phyloP scores from a whole-genome alignment of 2,797 vertebrate species.

The Steatocranus sp. region DNA sequence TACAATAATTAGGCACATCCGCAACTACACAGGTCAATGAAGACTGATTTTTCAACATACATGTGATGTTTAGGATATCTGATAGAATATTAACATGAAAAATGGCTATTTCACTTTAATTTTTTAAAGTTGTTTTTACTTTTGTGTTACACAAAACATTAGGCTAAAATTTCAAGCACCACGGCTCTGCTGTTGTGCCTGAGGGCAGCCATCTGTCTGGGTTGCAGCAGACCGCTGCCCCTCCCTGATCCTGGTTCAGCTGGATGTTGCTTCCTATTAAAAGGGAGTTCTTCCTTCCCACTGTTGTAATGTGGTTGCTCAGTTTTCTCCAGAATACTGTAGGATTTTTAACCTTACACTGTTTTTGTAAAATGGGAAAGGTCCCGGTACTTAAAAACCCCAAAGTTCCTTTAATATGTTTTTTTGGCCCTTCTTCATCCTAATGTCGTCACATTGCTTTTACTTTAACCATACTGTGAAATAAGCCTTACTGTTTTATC shows the following conservation, averaged over 20 bases:
- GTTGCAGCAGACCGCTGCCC: background rate
- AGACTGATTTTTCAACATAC: background rate
- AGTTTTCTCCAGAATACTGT: background rate
- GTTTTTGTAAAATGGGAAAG: background rate
- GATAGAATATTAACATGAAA: background rate
- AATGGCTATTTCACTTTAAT: background rate
- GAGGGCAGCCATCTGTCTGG: background rate
- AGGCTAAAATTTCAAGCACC: background rate
- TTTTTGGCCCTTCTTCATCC: background rate
- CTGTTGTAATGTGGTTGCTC: background rate
- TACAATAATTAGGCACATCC: background rate
- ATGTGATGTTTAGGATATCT: background rate
- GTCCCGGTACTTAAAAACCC: background rate
- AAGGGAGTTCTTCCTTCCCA: background rate
- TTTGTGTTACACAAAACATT: background rate
- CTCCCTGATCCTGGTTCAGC: background rate
- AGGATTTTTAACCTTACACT: background rate
- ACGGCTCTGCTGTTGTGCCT: background rate
- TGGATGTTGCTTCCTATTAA: background rate
- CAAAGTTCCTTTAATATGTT: background rate
- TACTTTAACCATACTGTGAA: background rate
- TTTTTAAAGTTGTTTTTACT: background rate
- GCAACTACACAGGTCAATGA: background rate
- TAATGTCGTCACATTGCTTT: background rate
- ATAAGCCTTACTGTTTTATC: conserved; percentile 84